These are phyloP conservation scores for Anhinga rufa DNA, from an alignment of 2,113 vertebrate species.

Conservation along the genomic window DNA sequence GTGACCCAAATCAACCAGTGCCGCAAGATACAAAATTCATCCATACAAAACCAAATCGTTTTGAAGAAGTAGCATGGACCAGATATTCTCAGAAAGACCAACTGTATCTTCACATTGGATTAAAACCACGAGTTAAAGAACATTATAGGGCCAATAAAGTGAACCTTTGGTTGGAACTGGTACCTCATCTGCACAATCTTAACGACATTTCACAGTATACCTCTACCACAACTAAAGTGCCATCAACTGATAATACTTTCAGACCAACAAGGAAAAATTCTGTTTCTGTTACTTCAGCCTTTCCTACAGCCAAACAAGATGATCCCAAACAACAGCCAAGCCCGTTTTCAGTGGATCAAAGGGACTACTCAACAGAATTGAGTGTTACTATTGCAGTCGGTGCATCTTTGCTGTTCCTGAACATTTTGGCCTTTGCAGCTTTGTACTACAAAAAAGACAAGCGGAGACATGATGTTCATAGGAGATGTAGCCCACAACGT, in stretches of 20 bases:
- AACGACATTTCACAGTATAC: conserved; percentile 96
- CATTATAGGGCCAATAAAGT: conserved; percentile 98
- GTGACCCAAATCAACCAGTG: conserved; percentile 97
- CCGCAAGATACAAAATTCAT: conserved; percentile 99
- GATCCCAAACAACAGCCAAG: conserved; percentile 87
- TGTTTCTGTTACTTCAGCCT: conserved; percentile 88
- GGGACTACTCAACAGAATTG: conserved; percentile 97
- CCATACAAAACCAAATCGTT: conserved; percentile 97
- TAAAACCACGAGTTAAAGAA: conserved; percentile 97
- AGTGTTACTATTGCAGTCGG: conserved; percentile 97
- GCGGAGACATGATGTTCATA: conserved; percentile 91
- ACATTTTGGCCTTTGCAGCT: conserved; percentile 96
- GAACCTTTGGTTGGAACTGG: conserved; percentile 96
- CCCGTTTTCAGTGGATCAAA: conserved; percentile 93
- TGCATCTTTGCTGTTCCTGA: conserved; percentile 94
- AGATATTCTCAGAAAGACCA: conserved; percentile 98
- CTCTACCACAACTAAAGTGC: conserved; percentile 97
- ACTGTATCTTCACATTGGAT: conserved; percentile 96
- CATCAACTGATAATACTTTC: conserved; percentile 90
- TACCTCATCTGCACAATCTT: conserved; percentile 97
- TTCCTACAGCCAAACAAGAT: conserved; percentile 91
- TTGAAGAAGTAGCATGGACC: conserved; percentile 98
- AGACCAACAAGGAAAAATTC: conserved; percentile 90
- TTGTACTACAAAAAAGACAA: conserved; percentile 99
- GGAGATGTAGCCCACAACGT: conserved; percentile 94